Percentiles rank a stretch among this genome's conserved stretches.
Evolutionary conservation across 2,888 invertebrate species (phyloP).

Genomic region (Orthonychiurus folsomi): DNA sequence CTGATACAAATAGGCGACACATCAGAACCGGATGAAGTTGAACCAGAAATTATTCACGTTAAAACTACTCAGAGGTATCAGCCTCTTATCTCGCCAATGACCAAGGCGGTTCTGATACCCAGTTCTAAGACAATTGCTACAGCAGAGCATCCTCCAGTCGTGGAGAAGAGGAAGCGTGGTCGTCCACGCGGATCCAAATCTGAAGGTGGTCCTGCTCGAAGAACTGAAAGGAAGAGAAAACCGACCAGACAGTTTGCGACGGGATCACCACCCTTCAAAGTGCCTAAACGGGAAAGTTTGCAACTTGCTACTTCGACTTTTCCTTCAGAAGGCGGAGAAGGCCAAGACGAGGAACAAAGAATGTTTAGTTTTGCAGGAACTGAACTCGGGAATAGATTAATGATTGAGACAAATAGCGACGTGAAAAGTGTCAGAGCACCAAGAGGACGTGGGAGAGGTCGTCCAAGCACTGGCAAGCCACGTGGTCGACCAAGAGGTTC

Average conservation of each 20-base stretch:
- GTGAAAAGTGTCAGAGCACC: not conserved
- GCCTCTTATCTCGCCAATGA: not conserved
- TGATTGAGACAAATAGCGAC: not conserved
- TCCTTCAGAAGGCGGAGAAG: not conserved
- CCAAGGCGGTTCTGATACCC: not conserved
- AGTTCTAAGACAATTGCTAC: not conserved
- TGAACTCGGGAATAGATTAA: not conserved
- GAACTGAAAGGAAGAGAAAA: conserved; percentile 26
- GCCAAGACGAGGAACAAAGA: not conserved
- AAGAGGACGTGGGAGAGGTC: conserved; percentile 15
- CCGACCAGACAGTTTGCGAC: conserved; percentile 27
- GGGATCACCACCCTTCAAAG: conserved; percentile 19
- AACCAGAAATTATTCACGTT: not conserved
- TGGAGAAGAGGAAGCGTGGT: not conserved
- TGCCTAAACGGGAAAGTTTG: not conserved
- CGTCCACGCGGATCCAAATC: not conserved
- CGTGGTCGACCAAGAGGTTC: conserved; percentile 35
- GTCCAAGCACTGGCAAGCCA: conserved; percentile 27
- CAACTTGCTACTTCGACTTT: not conserved
- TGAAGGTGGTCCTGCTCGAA: conserved; percentile 3
- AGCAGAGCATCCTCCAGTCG: not conserved
- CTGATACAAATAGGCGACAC: not conserved
- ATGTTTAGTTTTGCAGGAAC: not conserved
- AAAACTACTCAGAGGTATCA: no score
- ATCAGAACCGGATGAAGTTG: not conserved